These are phyloP conservation scores for Galerucella calmariensis DNA, from an alignment of 2,888 invertebrate species.

Conservation along the genomic window DNA sequence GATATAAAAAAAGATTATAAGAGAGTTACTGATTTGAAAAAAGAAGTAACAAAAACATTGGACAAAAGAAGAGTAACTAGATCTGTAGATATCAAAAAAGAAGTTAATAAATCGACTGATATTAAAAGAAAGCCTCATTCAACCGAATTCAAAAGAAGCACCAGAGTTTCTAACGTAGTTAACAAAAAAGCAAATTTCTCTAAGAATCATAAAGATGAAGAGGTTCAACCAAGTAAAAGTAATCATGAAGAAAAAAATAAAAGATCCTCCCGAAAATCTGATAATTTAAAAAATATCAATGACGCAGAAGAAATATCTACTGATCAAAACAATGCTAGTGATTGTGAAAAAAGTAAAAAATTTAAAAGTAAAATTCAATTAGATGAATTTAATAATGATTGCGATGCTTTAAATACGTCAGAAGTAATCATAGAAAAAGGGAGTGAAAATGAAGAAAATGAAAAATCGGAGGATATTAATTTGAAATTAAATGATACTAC, in stretches of 20 bases:
- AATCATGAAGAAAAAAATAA: slow-evolving; percentile 7
- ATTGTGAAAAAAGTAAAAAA: background rate
- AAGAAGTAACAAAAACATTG: slow-evolving; percentile 42
- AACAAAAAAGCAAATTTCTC: slow-evolving; percentile 28
- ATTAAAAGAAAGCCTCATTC: slow-evolving; percentile 41
- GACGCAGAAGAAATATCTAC: slow-evolving; percentile 1
- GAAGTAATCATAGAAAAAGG: background rate
- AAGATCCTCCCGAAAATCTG: slow-evolving; percentile 7
- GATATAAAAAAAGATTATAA: slow-evolving; percentile 44
- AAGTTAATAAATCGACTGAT: slow-evolving; percentile 57
- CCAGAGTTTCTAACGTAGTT: slow-evolving; percentile 31
- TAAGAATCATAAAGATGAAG: background rate
- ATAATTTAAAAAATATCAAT: background rate
- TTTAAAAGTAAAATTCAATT: background rate
- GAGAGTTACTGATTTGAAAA: slow-evolving; percentile 47
- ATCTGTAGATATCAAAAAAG: slow-evolving; percentile 55
- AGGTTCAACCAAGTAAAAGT: background rate
- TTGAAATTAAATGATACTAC: background rate
- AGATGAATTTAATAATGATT: background rate
- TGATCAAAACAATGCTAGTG: background rate
- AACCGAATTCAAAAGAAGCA: slow-evolving; percentile 33
- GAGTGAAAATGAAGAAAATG: background rate
- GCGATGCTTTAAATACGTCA: background rate
- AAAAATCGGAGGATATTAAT: background rate
- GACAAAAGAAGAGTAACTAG: slow-evolving; percentile 42